Evolutionary conservation across 2,113 vertebrate species (phyloP).

Genomic region (Heterotis niloticus): DNA sequence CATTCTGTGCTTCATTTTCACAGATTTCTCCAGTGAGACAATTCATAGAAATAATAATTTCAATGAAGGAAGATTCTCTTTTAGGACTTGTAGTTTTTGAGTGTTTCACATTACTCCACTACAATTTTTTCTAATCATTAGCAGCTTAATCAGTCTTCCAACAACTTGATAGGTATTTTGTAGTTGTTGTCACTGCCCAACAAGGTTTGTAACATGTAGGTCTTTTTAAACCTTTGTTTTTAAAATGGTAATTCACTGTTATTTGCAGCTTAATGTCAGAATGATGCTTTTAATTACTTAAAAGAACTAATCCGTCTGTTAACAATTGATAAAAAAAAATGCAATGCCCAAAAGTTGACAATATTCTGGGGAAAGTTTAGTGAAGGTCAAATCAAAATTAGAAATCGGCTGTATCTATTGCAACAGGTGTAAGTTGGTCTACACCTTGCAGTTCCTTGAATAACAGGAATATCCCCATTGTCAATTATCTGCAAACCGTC

Average conservation of each 20-base stretch:
- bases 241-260: background rate
- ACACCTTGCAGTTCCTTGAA: background rate
- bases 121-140: background rate
- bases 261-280: background rate
- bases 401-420: background rate
- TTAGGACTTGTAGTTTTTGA: too few species aligned
- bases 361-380: background rate
- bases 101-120: too few species aligned
- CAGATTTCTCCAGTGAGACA: background rate
- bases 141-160: background rate
- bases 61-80: too few species aligned
- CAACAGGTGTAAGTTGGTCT: background rate
- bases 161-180: background rate
- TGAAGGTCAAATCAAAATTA: background rate
- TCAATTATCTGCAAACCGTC: background rate
- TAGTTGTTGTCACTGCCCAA: background rate
- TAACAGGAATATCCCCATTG: background rate
- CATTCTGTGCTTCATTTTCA: background rate
- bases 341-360: background rate
- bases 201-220: background rate
- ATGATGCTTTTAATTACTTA: background rate
- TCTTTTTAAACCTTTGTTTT: background rate
- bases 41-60: too few species aligned
- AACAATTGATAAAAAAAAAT: background rate
- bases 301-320: background rate